These are phyloP conservation scores for Hyposoter didymator DNA, from an alignment of 2,888 invertebrate genomes.

Conservation along the genomic window DNA sequence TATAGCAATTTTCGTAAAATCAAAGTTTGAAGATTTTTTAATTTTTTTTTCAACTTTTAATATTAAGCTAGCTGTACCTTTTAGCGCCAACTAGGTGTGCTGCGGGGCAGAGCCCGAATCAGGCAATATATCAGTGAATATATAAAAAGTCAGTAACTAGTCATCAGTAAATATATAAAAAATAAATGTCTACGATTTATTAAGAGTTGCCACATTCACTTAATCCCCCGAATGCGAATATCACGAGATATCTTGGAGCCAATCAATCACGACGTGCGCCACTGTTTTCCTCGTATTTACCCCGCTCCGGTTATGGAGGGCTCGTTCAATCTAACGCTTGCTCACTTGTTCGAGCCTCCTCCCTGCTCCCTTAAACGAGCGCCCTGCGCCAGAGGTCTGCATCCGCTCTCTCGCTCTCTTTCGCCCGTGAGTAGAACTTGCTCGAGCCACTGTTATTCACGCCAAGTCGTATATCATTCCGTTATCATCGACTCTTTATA, in stretches of 20 bases:
- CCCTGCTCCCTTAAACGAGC: constrained; percentile 53
- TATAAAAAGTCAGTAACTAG: no score
- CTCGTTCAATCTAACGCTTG: constrained; percentile 66
- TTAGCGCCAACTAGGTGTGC: no score
- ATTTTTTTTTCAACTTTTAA: no score
- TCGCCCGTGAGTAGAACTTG: constrained; percentile 64
- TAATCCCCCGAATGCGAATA: constrained; percentile 82
- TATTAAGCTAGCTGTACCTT: no score
- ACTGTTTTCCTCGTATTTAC: constrained; percentile 60
- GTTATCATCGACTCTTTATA: constrained; percentile 85
- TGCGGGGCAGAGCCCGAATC: no score
- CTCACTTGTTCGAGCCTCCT: constrained; percentile 60
- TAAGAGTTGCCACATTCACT: constrained; percentile 81
- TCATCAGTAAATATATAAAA: no score
- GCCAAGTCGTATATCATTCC: constrained; percentile 84
- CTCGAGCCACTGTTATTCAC: constrained; percentile 80
- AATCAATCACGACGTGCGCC: constrained; percentile 82
- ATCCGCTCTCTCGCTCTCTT: constrained; percentile 42
- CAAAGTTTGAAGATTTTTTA: no score
- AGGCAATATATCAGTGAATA: no score
- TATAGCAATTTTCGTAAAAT: no score
- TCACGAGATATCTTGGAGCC: constrained; percentile 82
- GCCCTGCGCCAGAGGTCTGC: constrained; percentile 48
- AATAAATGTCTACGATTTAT: constrained; percentile 72
- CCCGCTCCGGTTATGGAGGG: constrained; percentile 55